These are phyloP conservation scores for Stichopus chloronotus DNA, from an alignment of 35 echinoderm and acorn worm genomes.

Conservation along the genomic window DNA sequence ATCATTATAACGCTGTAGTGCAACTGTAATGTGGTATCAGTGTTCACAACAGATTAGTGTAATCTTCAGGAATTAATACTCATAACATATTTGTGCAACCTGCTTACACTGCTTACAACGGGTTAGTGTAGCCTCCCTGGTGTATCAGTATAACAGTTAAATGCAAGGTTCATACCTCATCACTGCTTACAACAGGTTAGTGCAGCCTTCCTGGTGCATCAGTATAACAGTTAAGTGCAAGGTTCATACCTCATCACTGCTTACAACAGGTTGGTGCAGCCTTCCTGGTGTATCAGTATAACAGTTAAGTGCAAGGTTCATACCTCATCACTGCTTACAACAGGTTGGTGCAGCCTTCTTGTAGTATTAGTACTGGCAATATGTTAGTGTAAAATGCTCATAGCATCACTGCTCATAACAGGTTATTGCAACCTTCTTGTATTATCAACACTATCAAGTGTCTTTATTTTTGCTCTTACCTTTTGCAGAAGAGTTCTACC, in stretches of 20 bases:
- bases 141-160: neutral
- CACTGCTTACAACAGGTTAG: neutral
- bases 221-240: neutral
- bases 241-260: neutral
- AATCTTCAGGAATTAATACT: too few species aligned
- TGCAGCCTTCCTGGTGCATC: neutral
- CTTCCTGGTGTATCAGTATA: neutral
- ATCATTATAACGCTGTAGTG: neutral
- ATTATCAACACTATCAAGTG: neutral
- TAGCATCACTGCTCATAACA: neutral
- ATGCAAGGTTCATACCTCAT: neutral
- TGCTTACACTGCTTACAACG: neutral
- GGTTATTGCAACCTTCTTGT: neutral
- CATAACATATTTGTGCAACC: too few species aligned
- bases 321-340: neutral
- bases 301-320: neutral
- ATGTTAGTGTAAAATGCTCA: too few species aligned
- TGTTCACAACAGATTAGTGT: too few species aligned
- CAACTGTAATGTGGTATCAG: neutral
- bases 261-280: neutral
- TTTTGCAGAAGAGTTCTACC: conserved; percentile 14
- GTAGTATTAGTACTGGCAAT: neutral
- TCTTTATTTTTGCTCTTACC: neutral
- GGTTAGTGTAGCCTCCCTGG: neutral
- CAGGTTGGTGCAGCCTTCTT: neutral